Conservation (phyloP, 2,113 vertebrate species). For the Noctilio leporinus region DNA sequence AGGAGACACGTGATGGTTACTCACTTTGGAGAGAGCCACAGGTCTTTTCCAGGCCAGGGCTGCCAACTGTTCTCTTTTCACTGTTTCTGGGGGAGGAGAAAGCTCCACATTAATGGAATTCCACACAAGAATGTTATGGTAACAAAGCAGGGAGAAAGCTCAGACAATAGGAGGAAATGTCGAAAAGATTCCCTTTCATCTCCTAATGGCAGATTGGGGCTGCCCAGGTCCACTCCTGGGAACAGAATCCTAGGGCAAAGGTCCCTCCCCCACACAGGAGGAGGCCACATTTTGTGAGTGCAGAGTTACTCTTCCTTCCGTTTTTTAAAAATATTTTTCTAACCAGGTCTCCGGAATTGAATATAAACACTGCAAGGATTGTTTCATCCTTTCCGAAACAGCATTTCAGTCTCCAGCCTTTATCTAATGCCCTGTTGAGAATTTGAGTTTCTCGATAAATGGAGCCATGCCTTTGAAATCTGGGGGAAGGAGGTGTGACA, state of each 20-base stretch:
- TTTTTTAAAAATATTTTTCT: conserved; percentile 55
- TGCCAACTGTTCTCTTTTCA: conserved; percentile 53
- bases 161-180: conserved; percentile 76
- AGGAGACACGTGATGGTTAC: not conserved
- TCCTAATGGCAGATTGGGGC: not conserved
- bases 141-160: conserved; percentile 71
- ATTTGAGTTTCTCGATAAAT: conserved; percentile 21
- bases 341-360: conserved; percentile 49
- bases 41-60: conserved; percentile 65
- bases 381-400: conserved; percentile 32
- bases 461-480: conserved; percentile 36
- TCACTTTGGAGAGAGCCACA: conserved; percentile 14
- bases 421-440: not conserved
- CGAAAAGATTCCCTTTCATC: conserved; percentile 70
- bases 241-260: conserved; percentile 13
- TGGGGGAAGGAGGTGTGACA: not conserved
- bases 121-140: conserved; percentile 60
- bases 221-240: not conserved
- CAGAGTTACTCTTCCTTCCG: conserved; percentile 45
- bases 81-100: conserved; percentile 64
- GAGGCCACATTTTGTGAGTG: conserved; percentile 1
- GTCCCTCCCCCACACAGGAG: not conserved
- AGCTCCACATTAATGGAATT: conserved; percentile 43
- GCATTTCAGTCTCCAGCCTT: not conserved
- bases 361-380: conserved; percentile 19